Base-by-base conservation (phyloP, 1,140 invertebrate genomes). In the Palaemon carinicauda region DNA sequence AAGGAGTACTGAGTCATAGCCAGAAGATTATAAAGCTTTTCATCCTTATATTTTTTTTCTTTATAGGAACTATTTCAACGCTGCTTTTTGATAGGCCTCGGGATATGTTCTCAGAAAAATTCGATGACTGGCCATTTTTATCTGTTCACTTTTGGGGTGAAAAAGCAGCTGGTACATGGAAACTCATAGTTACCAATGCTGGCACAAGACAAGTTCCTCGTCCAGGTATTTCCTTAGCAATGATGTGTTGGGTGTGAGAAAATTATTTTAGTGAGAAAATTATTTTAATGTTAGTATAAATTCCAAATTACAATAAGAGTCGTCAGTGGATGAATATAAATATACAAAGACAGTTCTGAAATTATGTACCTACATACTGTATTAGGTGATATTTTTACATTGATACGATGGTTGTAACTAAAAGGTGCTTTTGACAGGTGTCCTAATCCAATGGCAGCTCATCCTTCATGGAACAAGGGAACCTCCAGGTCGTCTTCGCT, bases 81-180 rank as follows among this genome's bases (percentile, higher is more conserved):
- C 92, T 99, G 71, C 92, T 99, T 15, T 97, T 97, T 90, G 96
- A 97, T 91, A 93, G 98, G 88, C 96, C 96, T 0, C 92, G 96
- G 77, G 98, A 99, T 91, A 95, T 97, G n/a, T 94, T 96, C 56
- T 96, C 95, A 90, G 97, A 96, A 7, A 98, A 97, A 90, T 98
- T 99, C 91, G 96, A 98, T 91, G 97, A 98, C 91, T 99, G 98
- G 96, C 97, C 97, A 19, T 99, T 99, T 93, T 94, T 99, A 89
- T 97, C 97, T 89, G 97, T 99, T 0, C 98, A 99, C 90, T 98
- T 95, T 90, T 99, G 98, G 98, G 97, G 97, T 10, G 98, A 99
- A 91, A 96, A 96, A 90, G 97, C 93, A 17, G 81, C 90, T 50
- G 94, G 93, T 12, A 91, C 95, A 9, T 99, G 98, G 98, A 97